These are phyloP conservation scores for Antedon bifida DNA, from an alignment of 35 echinoderm and acorn worm species.

Conservation along the genomic window DNA sequence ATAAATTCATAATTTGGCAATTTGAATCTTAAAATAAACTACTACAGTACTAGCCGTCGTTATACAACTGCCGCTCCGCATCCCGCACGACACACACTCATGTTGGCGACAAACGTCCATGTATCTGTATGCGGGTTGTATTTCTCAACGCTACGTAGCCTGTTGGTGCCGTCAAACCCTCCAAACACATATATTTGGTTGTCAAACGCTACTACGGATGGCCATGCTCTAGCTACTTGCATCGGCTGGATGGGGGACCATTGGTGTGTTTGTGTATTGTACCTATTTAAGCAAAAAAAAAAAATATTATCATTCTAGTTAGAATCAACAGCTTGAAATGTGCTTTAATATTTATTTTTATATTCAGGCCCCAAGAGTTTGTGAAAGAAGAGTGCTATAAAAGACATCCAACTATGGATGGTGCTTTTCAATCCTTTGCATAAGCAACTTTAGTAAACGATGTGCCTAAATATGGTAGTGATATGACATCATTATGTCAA, in stretches of 20 bases:
- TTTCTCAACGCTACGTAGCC: constrained; percentile 69
- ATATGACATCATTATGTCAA: no score
- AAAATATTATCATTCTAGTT: not conserved
- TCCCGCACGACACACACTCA: constrained; percentile 74
- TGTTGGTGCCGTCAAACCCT: constrained; percentile 73
- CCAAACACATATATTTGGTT: constrained; percentile 98
- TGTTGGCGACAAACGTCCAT: constrained; percentile 66
- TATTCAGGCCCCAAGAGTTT: no score
- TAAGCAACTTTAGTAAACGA: no score
- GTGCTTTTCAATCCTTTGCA: no score
- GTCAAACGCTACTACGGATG: constrained; percentile 77
- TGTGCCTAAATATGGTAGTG: no score
- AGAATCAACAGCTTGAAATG: no score
- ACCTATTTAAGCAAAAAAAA: constrained; percentile 34
- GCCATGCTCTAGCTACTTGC: constrained; percentile 77
- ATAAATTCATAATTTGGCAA: not conserved
- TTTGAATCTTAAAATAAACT: not conserved
- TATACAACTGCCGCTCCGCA: constrained; percentile 78
- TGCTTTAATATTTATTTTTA: no score
- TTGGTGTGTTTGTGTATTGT: constrained; percentile 99
- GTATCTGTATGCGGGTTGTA: constrained; percentile 79
- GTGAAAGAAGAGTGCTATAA: no score
- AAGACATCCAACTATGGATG: no score
- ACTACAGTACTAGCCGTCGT: constrained; percentile 5
- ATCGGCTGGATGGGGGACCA: constrained; percentile 89